Base-by-base conservation (phyloP, 1,140 invertebrate species). In the Ctenoplectra terminalis region DNA sequence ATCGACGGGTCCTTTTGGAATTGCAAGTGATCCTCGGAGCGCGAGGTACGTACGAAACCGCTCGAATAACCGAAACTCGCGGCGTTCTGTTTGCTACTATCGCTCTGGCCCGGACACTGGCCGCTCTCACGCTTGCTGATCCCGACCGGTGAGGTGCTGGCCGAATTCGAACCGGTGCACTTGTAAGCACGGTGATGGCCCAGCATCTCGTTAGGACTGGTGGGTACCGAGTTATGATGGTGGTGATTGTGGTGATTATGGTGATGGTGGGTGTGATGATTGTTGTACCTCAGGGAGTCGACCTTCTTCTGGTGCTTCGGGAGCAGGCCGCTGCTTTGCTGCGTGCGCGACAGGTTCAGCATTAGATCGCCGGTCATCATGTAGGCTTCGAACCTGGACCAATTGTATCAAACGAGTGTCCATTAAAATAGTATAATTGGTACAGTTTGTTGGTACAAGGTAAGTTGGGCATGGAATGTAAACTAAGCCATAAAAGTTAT, bases 331-430 rank as follows among this genome's bases (percentile, higher is more conserved):
- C 94, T 94, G 83, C 94, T 95, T 84, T 96, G 96, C 54, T 96
- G 95, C 29, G 96, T 97, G 74, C 97, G 94, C 37, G 98, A 97
- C 70, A 99, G 95, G 93, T 98, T 99, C 70, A 99, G 95, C 92
- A 99, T 99, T 82, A 98, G 94, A 91, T 99, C 98, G 15, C 98
- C 98, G n/a, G 98, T 99, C 98, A 99, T 99, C 96, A 99, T 98
- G 94, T 98, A 99, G 31, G 98, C 97, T 93, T 99, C 98, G 93
- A 97, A 98, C 88, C 96, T 94, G 63, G 50, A 15, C 17, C 23
- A 8, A n/a, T n/a, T n/a, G n/a, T n/a, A n/a, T n/a, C n/a, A n/a
- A n/a, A n/a, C n/a, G n/a, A n/a, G n/a, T n/a, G n/a, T n/a, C n/a
- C n/a, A n/a, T n/a, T n/a, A n/a, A n/a, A n/a, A n/a, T n/a, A n/a